A percentile compares a stretch with the other conserved stretches of the same genome.
phyloP scores from a whole-genome alignment of 2,888 invertebrate genomes.

The Netelia melanura region DNA sequence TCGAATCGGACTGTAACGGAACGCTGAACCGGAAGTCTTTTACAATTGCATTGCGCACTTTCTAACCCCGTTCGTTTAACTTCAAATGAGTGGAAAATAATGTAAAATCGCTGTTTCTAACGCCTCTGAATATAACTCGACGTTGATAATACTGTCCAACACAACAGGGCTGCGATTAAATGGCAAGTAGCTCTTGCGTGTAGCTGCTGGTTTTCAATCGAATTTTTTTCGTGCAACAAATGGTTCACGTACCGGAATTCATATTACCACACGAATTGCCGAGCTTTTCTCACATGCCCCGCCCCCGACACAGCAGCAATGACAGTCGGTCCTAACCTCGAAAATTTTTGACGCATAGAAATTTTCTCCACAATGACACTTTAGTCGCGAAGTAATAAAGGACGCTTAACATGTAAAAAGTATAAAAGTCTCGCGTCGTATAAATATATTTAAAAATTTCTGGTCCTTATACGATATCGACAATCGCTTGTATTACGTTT shows the following conservation, averaged over 20 bases:
- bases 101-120: no score
- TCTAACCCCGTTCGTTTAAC: neutral
- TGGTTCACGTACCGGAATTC: conserved; percentile 36
- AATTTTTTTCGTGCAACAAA: conserved; percentile 48
- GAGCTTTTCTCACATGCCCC: conserved; percentile 30
- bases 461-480: neutral
- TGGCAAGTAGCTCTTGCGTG: neutral
- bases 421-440: conserved; percentile 42
- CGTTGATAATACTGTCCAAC: no score
- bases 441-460: conserved; percentile 23
- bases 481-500: conserved; percentile 28
- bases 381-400: conserved; percentile 56
- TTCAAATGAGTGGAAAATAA: no score
- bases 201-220: neutral
- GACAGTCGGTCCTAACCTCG: conserved; percentile 68
- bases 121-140: no score
- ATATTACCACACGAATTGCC: conserved; percentile 27
- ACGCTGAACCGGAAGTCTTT: neutral
- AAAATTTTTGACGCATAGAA: conserved; percentile 68
- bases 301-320: conserved; percentile 31
- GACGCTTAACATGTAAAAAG: conserved; percentile 50
- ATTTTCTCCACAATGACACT: conserved; percentile 67
- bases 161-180: neutral
- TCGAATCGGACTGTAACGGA: no score
- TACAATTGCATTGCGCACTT: neutral